Conservation (phyloP, 2,888 invertebrate species). For the Argynnis bischoffii region DNA sequence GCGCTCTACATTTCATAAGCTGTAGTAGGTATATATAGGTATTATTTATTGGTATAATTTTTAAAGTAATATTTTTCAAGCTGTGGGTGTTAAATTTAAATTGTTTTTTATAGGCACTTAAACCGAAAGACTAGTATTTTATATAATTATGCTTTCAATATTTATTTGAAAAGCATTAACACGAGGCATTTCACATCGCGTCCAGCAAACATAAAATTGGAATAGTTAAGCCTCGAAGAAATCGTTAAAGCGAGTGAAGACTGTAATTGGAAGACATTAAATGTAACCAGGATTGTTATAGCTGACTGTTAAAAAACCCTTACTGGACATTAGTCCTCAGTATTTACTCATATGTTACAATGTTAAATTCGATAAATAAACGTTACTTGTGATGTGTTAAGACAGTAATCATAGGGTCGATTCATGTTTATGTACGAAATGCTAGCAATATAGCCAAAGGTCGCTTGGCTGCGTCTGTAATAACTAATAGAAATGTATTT, state of each 20-base stretch:
- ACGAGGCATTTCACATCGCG: constrained; percentile 66
- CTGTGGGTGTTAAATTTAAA: constrained; percentile 34
- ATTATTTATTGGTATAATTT: not conserved
- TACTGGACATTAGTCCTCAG: constrained; percentile 72
- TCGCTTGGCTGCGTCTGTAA: too few species aligned
- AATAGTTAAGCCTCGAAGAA: constrained; percentile 77
- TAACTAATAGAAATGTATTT: too few species aligned
- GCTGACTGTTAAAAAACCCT: constrained; percentile 74
- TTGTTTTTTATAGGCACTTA: constrained; percentile 41
- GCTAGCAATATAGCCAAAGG: not conserved
- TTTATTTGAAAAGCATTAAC: constrained; percentile 50
- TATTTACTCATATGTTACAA: constrained; percentile 72
- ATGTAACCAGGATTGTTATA: constrained; percentile 73
- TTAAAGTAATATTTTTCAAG: constrained; percentile 4
- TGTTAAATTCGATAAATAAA: constrained; percentile 53
- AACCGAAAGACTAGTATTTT: constrained; percentile 40
- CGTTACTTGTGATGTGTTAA: constrained; percentile 26
- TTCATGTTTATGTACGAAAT: constrained; percentile 1
- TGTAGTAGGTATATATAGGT: not conserved
- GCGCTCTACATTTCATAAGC: not conserved
- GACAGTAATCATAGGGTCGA: constrained; percentile 32
- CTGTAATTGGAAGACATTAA: constrained; percentile 82
- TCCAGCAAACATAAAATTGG: constrained; percentile 75
- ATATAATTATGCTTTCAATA: constrained; percentile 48
- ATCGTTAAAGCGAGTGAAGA: constrained; percentile 76